Evolutionary conservation across 2,113 vertebrate species (phyloP).

Genomic region (Morone saxatilis): DNA sequence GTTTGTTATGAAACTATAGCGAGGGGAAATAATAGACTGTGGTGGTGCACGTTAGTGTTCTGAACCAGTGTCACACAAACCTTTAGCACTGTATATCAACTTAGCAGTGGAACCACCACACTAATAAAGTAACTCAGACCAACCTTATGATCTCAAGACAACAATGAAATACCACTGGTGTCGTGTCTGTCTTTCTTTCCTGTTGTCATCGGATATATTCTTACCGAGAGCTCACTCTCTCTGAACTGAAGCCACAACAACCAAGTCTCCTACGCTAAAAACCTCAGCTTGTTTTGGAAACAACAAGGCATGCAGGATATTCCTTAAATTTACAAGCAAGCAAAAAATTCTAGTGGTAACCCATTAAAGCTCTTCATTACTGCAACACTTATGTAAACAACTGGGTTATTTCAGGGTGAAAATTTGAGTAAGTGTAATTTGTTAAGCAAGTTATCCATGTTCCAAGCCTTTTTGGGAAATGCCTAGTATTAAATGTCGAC

Average conservation of each 20-base stretch:
- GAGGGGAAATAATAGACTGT: too few species aligned
- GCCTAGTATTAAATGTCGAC: too few species aligned
- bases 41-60: neutral
- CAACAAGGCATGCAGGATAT: neutral
- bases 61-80: neutral
- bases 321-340: neutral
- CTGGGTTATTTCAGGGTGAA: neutral
- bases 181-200: too few species aligned
- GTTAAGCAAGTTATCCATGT: neutral
- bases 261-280: neutral
- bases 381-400: neutral
- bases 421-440: neutral
- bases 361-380: neutral
- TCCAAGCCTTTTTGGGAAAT: neutral
- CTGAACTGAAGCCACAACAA: neutral
- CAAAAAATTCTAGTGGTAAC: neutral
- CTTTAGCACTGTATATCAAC: neutral
- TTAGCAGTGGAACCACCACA: neutral
- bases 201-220: neutral
- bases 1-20: too few species aligned
- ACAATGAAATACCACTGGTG: neutral
- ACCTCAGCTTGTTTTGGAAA: slow-evolving; percentile 2
- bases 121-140: neutral
- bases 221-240: neutral
- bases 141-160: neutral